Percentiles rank a stretch among this genome's conserved stretches.
Evolutionary conservation across 1,140 invertebrate genomes (phyloP).

Genomic region (Panagrolaimus sp.): DNA sequence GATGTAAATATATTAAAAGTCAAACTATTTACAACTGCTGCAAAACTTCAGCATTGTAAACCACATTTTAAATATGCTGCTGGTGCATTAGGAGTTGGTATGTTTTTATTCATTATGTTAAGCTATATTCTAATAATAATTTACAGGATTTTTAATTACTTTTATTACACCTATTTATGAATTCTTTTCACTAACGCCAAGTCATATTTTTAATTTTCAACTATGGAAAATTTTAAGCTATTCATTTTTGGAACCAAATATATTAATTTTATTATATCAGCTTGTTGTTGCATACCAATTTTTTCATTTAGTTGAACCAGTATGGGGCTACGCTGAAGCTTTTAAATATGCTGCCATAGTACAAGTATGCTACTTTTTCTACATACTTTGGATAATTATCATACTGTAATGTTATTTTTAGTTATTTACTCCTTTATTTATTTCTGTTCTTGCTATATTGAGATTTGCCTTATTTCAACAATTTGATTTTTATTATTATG

Average conservation of each 20-base stretch:
- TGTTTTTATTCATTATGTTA: neutral
- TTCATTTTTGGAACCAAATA: constrained; percentile 33
- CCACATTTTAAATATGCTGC: constrained; percentile 8
- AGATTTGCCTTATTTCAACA: constrained; percentile 22
- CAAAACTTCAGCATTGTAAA: constrained; percentile 1
- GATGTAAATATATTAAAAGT: constrained; percentile 3
- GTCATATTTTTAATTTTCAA: constrained; percentile 16
- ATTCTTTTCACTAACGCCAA: constrained; percentile 13
- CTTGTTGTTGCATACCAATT: constrained; percentile 19
- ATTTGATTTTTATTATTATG: constrained; percentile 26
- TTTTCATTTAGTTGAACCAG: constrained; percentile 19
- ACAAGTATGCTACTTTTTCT: constrained; percentile 13
- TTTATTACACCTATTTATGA: constrained; percentile 14
- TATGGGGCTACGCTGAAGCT: constrained; percentile 22
- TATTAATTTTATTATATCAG: constrained; percentile 28
- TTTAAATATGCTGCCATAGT: constrained; percentile 23
- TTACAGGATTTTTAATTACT: constrained; percentile 21
- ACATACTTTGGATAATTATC: neutral
- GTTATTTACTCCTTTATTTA: constrained; percentile 23
- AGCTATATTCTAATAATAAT: neutral
- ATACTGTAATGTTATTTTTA: constrained; percentile 12
- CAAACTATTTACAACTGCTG: neutral
- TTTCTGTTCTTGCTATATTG: constrained; percentile 24
- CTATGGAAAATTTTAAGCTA: constrained; percentile 32
- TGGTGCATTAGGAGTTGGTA: neutral